Evolutionary conservation across 2,888 invertebrate species (phyloP), one percentile per base, ranked within the genome.

Genomic region (Seira sanloemensis): DNA sequence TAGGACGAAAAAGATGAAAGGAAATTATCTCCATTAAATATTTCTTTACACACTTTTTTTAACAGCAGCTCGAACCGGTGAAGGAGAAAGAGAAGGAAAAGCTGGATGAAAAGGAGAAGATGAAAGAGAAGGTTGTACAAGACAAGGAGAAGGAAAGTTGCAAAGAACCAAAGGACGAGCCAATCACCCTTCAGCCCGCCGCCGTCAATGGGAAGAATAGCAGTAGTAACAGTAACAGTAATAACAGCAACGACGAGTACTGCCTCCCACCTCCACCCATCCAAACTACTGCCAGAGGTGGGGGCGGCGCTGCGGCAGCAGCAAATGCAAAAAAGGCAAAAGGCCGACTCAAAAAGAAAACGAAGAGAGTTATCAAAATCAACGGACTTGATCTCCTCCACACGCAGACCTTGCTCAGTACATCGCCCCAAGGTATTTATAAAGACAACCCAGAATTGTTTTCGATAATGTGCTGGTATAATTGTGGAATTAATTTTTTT

Each of bases 321-420:
- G 92, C 94, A 90, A 92, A 94, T 75, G 94, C 91, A 93, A 93
- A 89, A 91, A 92, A 4, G 93, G 93, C 90, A 91, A 93, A 19
- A 67, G 76, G 76, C 9, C 67, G 84, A 12, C 86, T 87, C 80
- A 87, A 86, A 26, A 71, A 46, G 16, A 87, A 86, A 82, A 78
- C 76, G 1, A 87, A 86, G 69, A 84, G 83, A 65, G 78, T 94
- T 5, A 92, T 95, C 69, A 95, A 95, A 92, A 97, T 97, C 91
- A 95, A 95, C 87, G 97, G 97, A 19, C 92, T 97, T 90, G 97
- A 97, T 92, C 93, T 97, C 90, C 92, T 97, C 88, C 97, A 97
- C 91, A 96, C 95, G 90, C 95, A 97, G 91, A 97, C 97, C 50
- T 92, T 97, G 88, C 93, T 97, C 5, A 97, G 97, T 90, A 97